Conservation (phyloP, 2,888 invertebrate species). For the Ryuthela nishihirai region DNA sequence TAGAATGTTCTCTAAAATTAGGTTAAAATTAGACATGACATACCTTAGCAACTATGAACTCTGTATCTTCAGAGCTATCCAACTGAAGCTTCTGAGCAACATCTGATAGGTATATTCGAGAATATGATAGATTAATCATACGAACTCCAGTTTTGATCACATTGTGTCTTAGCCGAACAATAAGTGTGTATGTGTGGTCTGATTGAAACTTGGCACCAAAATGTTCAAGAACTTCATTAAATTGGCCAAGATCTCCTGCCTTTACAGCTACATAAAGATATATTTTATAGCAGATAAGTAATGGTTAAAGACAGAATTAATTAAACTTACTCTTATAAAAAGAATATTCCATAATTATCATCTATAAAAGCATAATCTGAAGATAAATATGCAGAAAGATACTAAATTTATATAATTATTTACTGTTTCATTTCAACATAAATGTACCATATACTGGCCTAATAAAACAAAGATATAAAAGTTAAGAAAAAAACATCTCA, state of each 20-base stretch:
- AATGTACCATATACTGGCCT: too few relatives aligned
- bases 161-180: constrained; percentile 92
- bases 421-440: too few relatives aligned
- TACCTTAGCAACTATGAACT: constrained; percentile 94
- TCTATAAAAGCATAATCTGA: too few relatives aligned
- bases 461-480: too few relatives aligned
- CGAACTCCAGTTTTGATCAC: constrained; percentile 98
- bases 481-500: too few relatives aligned
- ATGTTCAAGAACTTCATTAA: constrained; percentile 87
- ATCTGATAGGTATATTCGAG: constrained; percentile 89
- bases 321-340: not conserved
- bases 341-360: too few relatives aligned
- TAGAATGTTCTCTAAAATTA: too few relatives aligned
- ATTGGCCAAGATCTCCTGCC: constrained; percentile 87
- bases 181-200: constrained; percentile 94
- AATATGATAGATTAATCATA: constrained; percentile 93
- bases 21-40: too few relatives aligned
- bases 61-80: constrained; percentile 91
- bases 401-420: too few relatives aligned
- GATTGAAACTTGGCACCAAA: constrained; percentile 86
- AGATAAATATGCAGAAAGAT: too few relatives aligned
- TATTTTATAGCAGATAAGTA: constrained; percentile 3
- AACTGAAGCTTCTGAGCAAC: constrained; percentile 90
- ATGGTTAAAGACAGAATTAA: not conserved
- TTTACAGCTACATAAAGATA: constrained; percentile 63